Conservation (phyloP, 2,797 vertebrate genomes). For the Synaphobranchus kaupii region DNA sequence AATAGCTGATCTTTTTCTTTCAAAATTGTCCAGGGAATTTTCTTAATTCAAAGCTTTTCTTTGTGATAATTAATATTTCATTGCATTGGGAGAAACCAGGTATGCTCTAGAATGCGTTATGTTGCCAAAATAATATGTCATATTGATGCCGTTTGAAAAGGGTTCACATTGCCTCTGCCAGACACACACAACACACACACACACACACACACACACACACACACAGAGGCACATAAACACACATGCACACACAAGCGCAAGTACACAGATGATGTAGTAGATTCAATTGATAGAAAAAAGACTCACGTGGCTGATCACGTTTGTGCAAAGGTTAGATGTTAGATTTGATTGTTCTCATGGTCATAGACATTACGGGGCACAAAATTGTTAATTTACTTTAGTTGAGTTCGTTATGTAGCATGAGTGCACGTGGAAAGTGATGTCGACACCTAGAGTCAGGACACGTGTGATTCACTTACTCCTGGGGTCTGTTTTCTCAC, state of each 20-base stretch:
- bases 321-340: neutral
- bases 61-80: conserved; percentile 57
- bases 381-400: neutral
- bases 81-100: conserved; percentile 48
- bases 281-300: neutral
- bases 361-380: neutral
- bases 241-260: neutral
- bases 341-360: neutral
- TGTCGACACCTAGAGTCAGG: neutral
- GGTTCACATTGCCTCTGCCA: conserved; percentile 9
- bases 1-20: conserved; percentile 55
- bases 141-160: conserved; percentile 15
- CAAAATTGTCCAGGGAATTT: conserved; percentile 47
- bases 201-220: neutral
- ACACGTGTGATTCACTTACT: too few species aligned
- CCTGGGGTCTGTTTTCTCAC: too few species aligned
- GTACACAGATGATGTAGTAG: neutral
- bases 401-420: neutral
- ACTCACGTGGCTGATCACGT: neutral
- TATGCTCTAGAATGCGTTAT: conserved; percentile 37
- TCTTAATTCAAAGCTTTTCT: conserved; percentile 55
- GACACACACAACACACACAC: neutral
- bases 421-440: neutral
- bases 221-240: neutral
- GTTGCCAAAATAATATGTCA: conserved; percentile 32